Evolutionary conservation across 92 coral and sea anemone genomes (phyloP).

Genomic region (Scolanthus callimorphus): DNA sequence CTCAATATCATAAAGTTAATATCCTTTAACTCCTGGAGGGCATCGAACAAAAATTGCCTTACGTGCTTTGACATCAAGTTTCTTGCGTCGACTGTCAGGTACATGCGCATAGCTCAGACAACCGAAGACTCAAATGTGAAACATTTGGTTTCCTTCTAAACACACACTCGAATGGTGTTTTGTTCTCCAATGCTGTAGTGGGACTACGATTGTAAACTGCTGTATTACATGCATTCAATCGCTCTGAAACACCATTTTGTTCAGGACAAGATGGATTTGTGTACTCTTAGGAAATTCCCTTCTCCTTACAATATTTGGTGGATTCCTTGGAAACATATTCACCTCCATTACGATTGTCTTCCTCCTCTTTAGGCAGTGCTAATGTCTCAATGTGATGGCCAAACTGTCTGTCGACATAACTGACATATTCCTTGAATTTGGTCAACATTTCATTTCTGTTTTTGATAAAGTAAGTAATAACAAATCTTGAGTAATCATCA

Average conservation of each 20-base stretch:
- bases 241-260: conserved; percentile 54
- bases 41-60: conserved; percentile 47
- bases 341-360: conserved; percentile 27
- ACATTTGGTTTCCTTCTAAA: conserved; percentile 43
- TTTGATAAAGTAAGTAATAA: conserved; percentile 55
- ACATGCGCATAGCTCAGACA: conserved; percentile 46
- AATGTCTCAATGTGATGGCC: conserved; percentile 7
- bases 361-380: conserved; percentile 14
- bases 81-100: conserved; percentile 42
- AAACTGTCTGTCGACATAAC: conserved; percentile 25
- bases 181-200: conserved; percentile 29
- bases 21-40: conserved; percentile 51
- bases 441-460: conserved; percentile 48
- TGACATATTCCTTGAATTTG: conserved; percentile 55
- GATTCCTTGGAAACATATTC: conserved; percentile 32
- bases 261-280: conserved; percentile 61
- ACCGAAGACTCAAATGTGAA: conserved; percentile 54
- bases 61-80: conserved; percentile 50
- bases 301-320: conserved; percentile 43
- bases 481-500: conserved; percentile 51
- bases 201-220: conserved; percentile 59
- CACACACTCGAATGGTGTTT: conserved; percentile 48
- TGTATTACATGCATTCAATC: conserved; percentile 52
- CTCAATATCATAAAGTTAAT: conserved; percentile 42
- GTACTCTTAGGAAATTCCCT: conserved; percentile 45